Evolutionary conservation across 92 coral and sea anemone genomes (phyloP), one percentile per base, ranked within the genome.

Genomic region (Chrysogorgia sp.): DNA sequence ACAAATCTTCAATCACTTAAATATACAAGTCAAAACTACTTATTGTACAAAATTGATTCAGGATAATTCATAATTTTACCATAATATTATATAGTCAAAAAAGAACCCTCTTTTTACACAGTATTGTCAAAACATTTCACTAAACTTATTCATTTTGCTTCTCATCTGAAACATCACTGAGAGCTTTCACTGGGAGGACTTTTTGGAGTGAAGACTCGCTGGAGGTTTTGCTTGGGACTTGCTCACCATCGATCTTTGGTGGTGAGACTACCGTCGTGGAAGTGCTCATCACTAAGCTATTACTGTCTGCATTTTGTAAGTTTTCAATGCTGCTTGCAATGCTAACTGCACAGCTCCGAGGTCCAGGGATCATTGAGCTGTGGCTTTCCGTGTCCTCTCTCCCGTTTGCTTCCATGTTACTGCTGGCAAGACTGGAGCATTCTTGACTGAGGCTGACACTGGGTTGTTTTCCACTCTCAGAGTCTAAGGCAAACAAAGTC

Each of bases 361-460:
- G 98, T 0, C 94, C 98, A 19, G 98, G 98, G 57, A 94, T 87
- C 21, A 94, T 91, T 0, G 98, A 94, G 33, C 97, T 96, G 13
- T 92, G 97, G 59, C 97, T 92, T 71, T 83, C 97, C 0, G 90
- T 90, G 33, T 94, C 98, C 1, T 85, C 91, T 9, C 31, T 83
- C 29, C 86, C 96, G 32, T 94, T 90, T 2, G 87, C 90, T 0
- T 37, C 87, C 55, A 92, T 89, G 22, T 88, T 89, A 23, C 97
- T 89, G 67, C 98, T 90, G 72, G 90, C 96, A 26, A 94, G 82
- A 70, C 98, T 94, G 4, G 97, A 92, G 50, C 97, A 91, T 83
- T 94, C 98, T 79, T 94, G 98, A 53, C 98, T 94, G 90, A 94
- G 85, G 70, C 97, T 91, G 24, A 94, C 83, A 65, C 98, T 94